A percentile compares a stretch with the other conserved stretches of the same genome.
These are phyloP conservation scores for Sebastolobus altivelis DNA, from an alignment of 2,797 vertebrate species.

Conservation along the genomic window DNA sequence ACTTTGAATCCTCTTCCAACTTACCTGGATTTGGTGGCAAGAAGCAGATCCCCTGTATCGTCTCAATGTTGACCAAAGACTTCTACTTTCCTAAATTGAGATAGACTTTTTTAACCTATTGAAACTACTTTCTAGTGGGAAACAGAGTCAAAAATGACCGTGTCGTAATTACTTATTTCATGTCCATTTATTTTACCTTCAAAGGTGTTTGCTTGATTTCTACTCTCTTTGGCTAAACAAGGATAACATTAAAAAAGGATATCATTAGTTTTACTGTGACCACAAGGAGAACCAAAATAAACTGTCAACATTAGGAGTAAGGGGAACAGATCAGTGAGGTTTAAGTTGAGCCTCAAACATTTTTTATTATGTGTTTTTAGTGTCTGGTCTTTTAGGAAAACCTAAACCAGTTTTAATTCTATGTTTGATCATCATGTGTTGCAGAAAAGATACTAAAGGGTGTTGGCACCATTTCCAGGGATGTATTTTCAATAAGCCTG, in stretches of 20 bases:
- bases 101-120: neutral
- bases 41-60: constrained; percentile 94
- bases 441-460: neutral
- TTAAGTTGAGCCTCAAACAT: neutral
- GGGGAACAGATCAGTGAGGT: neutral
- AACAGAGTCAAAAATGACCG: neutral
- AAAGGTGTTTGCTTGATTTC: neutral
- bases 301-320: too few species aligned
- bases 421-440: neutral
- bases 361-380: neutral
- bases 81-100: constrained; percentile 84
- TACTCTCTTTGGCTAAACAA: neutral
- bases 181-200: neutral
- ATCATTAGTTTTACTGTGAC: too few species aligned
- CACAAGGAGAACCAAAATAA: too few species aligned
- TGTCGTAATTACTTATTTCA: neutral
- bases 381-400: neutral
- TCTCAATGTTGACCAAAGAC: constrained; percentile 96
- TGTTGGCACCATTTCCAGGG: neutral
- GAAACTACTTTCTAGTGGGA: too few species aligned
- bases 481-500: neutral
- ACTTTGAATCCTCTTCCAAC: constrained; percentile 88
- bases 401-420: neutral
- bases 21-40: constrained; percentile 81
- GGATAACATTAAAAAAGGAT: neutral